Evolutionary conservation across 2,888 invertebrate genomes (phyloP).

Genomic region (Ellobium chinense): DNA sequence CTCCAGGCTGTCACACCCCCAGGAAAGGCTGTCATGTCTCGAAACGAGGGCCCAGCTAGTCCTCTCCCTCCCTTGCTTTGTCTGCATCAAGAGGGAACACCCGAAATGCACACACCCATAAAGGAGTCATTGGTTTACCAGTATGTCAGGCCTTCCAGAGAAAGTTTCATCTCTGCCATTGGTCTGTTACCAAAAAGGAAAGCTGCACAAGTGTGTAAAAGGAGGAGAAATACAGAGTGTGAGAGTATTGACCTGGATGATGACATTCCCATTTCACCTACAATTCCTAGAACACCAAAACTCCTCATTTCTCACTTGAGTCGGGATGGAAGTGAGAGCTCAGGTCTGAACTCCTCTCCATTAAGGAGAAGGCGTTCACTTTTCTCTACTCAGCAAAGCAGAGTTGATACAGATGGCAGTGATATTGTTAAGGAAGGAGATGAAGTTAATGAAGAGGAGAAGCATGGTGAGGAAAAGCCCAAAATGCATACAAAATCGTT

Average conservation of each 20-base stretch:
- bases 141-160: slow-evolving; percentile 38
- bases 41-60: background rate
- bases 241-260: slow-evolving; percentile 66
- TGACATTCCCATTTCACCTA: slow-evolving; percentile 59
- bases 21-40: background rate
- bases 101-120: slow-evolving; percentile 18
- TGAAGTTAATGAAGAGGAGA: slow-evolving; percentile 50
- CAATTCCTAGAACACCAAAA: slow-evolving; percentile 69
- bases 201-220: slow-evolving; percentile 59
- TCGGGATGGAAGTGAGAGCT: slow-evolving; percentile 54
- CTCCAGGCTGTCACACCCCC: background rate
- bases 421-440: slow-evolving; percentile 32
- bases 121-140: slow-evolving; percentile 24
- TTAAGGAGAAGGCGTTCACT: background rate
- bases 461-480: slow-evolving; percentile 49
- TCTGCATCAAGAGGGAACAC: slow-evolving; percentile 14
- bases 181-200: slow-evolving; percentile 62
- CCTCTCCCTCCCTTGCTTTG: slow-evolving; percentile 5
- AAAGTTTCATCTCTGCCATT: slow-evolving; percentile 52
- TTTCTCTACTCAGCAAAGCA: background rate
- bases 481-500: slow-evolving; percentile 54
- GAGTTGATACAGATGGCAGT: slow-evolving; percentile 12
- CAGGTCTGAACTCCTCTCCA: background rate
- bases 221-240: slow-evolving; percentile 52
- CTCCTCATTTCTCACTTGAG: slow-evolving; percentile 74